Base-by-base conservation (phyloP, 2,113 vertebrate species). In the Progne subis region DNA sequence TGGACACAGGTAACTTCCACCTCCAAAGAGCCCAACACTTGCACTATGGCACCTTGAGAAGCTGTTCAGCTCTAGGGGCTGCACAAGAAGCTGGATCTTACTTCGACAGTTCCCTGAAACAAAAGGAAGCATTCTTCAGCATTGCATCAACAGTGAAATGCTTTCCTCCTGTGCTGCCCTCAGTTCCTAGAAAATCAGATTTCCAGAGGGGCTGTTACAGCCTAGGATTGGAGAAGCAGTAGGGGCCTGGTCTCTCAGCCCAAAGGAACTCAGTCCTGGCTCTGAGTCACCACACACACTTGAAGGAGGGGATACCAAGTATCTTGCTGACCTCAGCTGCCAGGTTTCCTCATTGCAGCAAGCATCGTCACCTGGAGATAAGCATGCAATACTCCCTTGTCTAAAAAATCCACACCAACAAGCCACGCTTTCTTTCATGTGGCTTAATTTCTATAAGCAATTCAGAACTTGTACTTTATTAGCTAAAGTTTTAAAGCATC, bases 1-100 rank as follows among this genome's bases (percentile, higher is more conserved):
- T 56, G n/a, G 59, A 56, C 72, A 83, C 24, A n/a, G 59, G 52
- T 59, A 37, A 31, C 31, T 84, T 39, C 32, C 7, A 14, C 26
- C 47, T 69, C 39, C 28, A 11, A 4, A 47, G 20, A 57, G 65
- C 18, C 46, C 56, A 39, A 11, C 20, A 19, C 43, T 43, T 41
- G 25, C 29, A 12, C 46, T 9, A 0, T 0, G 4, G 47, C 83
- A 77, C 31, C 41, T 72, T 0, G 0, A 47, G 49, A 12, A 64
- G 41, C 23, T 1, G 5, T 12, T 83, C 37, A 34, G 55, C 29
- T 57, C 56, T 9, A 18, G 32, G n/a, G 52, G 37, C 32, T 49
- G 59, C 46, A 37, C 31, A 37, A 60, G 11, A 50, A 80, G 29
- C 57, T 63, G 25, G 9, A 41, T 31, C 47, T 65, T 28, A 11